A percentile compares a stretch with the other conserved stretches of the same genome.
Conservation (phyloP, 2,113 vertebrate species). For the Tyto alba region DNA sequence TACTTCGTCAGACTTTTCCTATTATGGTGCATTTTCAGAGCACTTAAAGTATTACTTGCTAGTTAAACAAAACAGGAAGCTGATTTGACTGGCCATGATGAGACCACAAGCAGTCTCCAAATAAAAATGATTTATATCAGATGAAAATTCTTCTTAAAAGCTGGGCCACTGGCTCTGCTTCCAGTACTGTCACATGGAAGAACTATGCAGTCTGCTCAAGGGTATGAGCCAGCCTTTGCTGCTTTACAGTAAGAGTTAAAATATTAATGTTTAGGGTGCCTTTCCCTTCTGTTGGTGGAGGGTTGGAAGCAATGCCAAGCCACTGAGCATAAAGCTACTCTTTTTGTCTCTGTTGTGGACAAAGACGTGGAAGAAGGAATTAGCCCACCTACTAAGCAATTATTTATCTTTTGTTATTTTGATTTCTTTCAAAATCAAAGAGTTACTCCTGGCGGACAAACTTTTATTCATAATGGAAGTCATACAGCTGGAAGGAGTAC, state of each 20-base stretch:
- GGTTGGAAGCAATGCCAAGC: conserved; percentile 7
- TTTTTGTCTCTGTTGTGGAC: neutral
- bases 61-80: conserved; percentile 31
- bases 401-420: conserved; percentile 55
- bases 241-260: neutral
- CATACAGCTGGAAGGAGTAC: conserved; percentile 44
- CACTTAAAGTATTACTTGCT: neutral
- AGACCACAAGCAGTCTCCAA: conserved; percentile 26
- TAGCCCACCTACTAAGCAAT: conserved; percentile 50
- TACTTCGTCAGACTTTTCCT: neutral
- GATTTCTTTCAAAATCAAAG: conserved; percentile 52
- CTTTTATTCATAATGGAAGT: conserved; percentile 13
- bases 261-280: neutral
- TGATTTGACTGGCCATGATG: neutral
- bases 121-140: neutral
- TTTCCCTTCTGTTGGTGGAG: neutral
- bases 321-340: neutral
- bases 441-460: conserved; percentile 18
- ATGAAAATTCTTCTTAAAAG: neutral
- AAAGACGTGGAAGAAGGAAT: conserved; percentile 46
- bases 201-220: neutral
- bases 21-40: conserved; percentile 3
- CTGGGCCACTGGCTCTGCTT: neutral
- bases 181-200: neutral
- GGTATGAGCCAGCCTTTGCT: accelerated